A percentile compares a stretch with the other conserved stretches of the same genome.
Conservation (phyloP, 2,113 vertebrate genomes). For the Leucoraja erinaceus region DNA sequence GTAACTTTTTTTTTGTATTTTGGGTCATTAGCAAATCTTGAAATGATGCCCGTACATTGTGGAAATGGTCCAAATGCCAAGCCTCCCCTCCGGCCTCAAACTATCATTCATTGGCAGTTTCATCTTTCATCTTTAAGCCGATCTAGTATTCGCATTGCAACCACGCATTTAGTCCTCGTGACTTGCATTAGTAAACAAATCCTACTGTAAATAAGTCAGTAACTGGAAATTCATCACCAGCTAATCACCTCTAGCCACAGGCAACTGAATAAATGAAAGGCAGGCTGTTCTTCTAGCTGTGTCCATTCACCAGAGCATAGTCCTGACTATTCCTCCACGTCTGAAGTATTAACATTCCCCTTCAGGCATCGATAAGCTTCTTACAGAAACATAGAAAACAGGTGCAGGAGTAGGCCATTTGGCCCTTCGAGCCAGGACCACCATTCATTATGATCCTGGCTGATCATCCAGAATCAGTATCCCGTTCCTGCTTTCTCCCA, state of each 20-base stretch:
- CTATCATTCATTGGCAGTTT: neutral
- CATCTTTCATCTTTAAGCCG: neutral
- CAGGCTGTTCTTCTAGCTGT: neutral
- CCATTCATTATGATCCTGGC: too few relatives aligned
- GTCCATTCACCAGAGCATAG: neutral
- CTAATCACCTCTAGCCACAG: too few relatives aligned
- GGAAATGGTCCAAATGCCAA: neutral
- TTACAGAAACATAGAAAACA: neutral
- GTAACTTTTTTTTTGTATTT: neutral
- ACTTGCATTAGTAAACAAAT: neutral
- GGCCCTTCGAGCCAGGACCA: too few relatives aligned
- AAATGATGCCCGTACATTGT: neutral
- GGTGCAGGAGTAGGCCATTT: too few relatives aligned
- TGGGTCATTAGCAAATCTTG: neutral
- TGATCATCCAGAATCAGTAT: too few relatives aligned
- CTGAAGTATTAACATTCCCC: neutral
- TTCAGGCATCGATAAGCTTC: neutral
- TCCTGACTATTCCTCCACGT: neutral
- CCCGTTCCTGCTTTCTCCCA: too few relatives aligned
- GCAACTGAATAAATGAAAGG: neutral
- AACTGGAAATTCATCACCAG: neutral
- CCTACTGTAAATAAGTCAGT: neutral
- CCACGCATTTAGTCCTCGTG: neutral
- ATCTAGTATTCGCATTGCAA: neutral
- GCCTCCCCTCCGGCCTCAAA: neutral